These are phyloP conservation scores for Phacellophora camtschatica DNA, from an alignment of 30 jellyfish, hydroid and myxozoan species.

Conservation along the genomic window DNA sequence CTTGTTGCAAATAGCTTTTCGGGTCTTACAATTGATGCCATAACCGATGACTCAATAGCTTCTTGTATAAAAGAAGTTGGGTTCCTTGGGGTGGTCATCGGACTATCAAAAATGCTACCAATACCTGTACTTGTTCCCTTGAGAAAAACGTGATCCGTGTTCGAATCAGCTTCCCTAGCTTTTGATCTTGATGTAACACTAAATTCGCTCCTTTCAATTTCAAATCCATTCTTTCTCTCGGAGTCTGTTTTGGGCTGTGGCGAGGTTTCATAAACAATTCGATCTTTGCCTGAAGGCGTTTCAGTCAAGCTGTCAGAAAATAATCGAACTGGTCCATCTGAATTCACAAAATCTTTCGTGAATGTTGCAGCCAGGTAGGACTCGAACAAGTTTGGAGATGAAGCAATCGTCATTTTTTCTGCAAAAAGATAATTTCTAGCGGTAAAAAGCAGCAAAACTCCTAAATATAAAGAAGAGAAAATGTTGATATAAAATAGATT, in stretches of 20 bases:
- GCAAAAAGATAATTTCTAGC: too few species aligned
- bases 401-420: background rate
- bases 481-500: too few species aligned
- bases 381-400: background rate
- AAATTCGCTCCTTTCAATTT: background rate
- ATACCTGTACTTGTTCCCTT: too few species aligned
- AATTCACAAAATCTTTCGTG: background rate
- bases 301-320: constrained; percentile 12
- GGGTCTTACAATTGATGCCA: background rate
- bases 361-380: constrained; percentile 15
- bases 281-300: too few species aligned
- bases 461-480: too few species aligned
- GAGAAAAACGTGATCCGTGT: background rate
- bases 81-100: background rate
- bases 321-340: background rate
- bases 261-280: too few species aligned
- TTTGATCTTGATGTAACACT: background rate
- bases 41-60: background rate
- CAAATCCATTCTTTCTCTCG: background rate
- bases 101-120: too few species aligned
- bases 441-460: too few species aligned
- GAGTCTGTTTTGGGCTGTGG: background rate
- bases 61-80: background rate
- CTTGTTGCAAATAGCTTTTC: too few species aligned
- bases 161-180: background rate